Percentiles rank a stretch among this genome's conserved stretches.
Conservation (phyloP, 2,888 invertebrate species). For the Prenolepis imparis region DNA sequence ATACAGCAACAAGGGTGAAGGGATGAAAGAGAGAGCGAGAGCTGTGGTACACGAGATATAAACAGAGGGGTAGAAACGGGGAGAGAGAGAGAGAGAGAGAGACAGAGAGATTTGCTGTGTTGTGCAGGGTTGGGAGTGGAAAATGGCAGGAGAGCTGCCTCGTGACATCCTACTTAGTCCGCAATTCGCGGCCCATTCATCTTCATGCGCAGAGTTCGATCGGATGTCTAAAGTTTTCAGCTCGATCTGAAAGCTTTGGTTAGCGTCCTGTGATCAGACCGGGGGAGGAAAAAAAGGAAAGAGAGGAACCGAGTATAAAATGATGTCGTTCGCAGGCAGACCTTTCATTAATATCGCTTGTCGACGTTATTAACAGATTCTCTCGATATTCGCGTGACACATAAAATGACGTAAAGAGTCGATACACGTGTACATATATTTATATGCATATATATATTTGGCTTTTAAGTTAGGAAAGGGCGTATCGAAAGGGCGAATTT, state of each 20-base stretch:
- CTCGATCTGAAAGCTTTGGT: slow-evolving; percentile 51
- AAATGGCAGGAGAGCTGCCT: slow-evolving; percentile 62
- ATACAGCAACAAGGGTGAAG: slow-evolving; percentile 49
- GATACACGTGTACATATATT: neutral
- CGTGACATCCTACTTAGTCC: slow-evolving; percentile 80
- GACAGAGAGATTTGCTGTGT: slow-evolving; percentile 44
- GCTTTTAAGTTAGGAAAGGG: neutral
- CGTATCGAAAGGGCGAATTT: neutral
- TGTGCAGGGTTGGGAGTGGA: slow-evolving; percentile 55
- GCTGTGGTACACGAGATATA: slow-evolving; percentile 27
- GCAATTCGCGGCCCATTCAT: slow-evolving; percentile 78
- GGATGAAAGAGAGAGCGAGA: slow-evolving; percentile 39
- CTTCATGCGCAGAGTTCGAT: slow-evolving; percentile 70
- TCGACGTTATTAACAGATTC: slow-evolving; percentile 31
- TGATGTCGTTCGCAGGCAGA: slow-evolving; percentile 45
- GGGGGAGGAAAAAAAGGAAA: neutral
- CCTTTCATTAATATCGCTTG: slow-evolving; percentile 40
- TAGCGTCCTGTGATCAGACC: slow-evolving; percentile 30
- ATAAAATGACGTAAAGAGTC: neutral
- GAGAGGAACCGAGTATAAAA: slow-evolving; percentile 12
- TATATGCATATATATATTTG: neutral
- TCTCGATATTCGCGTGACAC: neutral
- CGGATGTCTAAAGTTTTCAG: slow-evolving; percentile 57
- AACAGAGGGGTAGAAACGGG: slow-evolving; percentile 46
- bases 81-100: slow-evolving; percentile 25